A percentile compares a stretch with the other conserved stretches of the same genome.
These are phyloP conservation scores for Allygus modestus DNA, from an alignment of 2,888 invertebrate species.

Conservation along the genomic window DNA sequence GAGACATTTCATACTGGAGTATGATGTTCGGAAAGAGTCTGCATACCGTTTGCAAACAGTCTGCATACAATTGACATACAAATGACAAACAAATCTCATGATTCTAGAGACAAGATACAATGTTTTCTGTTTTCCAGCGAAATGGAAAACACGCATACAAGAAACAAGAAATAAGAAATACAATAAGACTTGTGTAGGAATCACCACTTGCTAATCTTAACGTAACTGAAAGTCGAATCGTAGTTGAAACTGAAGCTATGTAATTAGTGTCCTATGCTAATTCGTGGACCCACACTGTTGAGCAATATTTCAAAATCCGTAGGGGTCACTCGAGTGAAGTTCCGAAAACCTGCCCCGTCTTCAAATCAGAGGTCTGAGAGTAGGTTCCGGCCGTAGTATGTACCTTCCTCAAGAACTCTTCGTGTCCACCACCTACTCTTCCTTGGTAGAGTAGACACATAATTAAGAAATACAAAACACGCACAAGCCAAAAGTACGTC, in stretches of 20 bases:
- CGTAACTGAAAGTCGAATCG: slow-evolving; percentile 63
- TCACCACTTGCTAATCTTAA: too few relatives aligned
- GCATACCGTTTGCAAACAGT: too few relatives aligned
- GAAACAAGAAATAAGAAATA: too few relatives aligned
- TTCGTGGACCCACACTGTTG: slow-evolving; percentile 53
- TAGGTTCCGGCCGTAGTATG: slow-evolving; percentile 37
- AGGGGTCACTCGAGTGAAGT: slow-evolving; percentile 63
- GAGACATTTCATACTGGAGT: too few relatives aligned
- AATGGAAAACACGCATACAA: too few relatives aligned
- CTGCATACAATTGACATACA: too few relatives aligned
- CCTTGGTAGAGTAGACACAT: slow-evolving; percentile 32
- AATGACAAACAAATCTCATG: too few relatives aligned
- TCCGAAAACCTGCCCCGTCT: slow-evolving; percentile 58
- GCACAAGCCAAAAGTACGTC: too few relatives aligned
- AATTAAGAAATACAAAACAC: slow-evolving; percentile 2
- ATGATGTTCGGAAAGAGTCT: too few relatives aligned
- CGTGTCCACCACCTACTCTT: slow-evolving; percentile 32
- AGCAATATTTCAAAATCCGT: slow-evolving; percentile 63
- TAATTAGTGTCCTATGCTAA: slow-evolving; percentile 32
- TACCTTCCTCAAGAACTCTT: slow-evolving; percentile 21
- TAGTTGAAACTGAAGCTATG: slow-evolving; percentile 58
- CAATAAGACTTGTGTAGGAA: too few relatives aligned
- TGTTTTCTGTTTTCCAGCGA: too few relatives aligned
- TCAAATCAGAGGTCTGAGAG: background rate
- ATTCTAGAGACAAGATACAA: too few relatives aligned